Evolutionary conservation across 1,140 invertebrate species (phyloP).

Genomic region (Bombus waltoni): DNA sequence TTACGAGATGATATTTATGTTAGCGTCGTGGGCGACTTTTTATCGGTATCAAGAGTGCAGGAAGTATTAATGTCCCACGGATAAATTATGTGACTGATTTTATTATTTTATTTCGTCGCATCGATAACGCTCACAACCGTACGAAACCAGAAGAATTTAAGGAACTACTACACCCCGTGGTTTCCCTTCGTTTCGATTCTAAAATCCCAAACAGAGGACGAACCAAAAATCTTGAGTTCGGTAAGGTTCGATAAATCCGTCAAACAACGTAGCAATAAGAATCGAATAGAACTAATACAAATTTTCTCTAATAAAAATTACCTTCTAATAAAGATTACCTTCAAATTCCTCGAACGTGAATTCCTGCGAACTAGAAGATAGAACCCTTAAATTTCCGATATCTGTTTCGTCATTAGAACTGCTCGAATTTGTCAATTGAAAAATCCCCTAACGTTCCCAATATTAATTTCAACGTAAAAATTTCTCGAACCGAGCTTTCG

Average conservation of each 20-base stretch:
- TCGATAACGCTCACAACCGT: background rate
- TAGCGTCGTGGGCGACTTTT: slow-evolving; percentile 41
- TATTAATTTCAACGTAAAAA: no score
- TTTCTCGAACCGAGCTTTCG: no score
- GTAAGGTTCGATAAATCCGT: no score
- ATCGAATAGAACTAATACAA: no score
- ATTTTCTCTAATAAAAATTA: no score
- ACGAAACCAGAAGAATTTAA: background rate
- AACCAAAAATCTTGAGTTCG: no score
- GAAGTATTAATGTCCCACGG: slow-evolving; percentile 29
- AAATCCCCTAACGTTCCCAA: no score
- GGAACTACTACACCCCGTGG: background rate
- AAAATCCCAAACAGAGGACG: background rate
- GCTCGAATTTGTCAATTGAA: background rate
- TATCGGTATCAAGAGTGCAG: slow-evolving; percentile 26
- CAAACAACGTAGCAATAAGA: no score
- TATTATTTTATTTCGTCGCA: background rate
- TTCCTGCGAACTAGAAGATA: no score
- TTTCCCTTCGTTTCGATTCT: background rate
- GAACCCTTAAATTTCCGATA: background rate
- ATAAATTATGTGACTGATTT: slow-evolving; percentile 31
- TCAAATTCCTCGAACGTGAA: no score
- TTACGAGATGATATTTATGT: slow-evolving; percentile 40
- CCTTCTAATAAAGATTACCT: no score
- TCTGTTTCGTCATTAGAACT: background rate